Evolutionary conservation across 2,797 vertebrate genomes (phyloP).

Genomic region (Diglossa cyanea): DNA sequence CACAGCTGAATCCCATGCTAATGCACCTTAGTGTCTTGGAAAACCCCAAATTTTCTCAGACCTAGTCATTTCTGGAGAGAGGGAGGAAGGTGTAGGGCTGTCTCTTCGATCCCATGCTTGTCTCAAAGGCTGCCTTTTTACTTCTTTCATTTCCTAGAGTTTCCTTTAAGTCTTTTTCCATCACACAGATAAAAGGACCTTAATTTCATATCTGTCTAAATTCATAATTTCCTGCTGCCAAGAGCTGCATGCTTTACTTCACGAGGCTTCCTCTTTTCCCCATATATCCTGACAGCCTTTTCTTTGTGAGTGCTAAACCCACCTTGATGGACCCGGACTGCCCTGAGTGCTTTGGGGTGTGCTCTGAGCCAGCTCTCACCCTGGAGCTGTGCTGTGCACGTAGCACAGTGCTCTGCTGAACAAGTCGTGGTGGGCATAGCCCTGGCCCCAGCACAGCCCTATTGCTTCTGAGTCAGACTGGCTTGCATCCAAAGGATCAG

Average conservation of each 20-base stretch:
- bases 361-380: background rate
- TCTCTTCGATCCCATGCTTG: background rate
- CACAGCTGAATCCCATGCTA: background rate
- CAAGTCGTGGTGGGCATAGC: accelerated
- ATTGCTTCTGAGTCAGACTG: background rate
- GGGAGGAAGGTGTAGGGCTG: background rate
- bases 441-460: background rate
- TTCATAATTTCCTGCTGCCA: background rate
- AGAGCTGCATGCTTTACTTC: background rate
- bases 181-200: background rate
- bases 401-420: accelerated
- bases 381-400: accelerated
- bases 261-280: background rate
- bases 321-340: background rate
- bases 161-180: background rate
- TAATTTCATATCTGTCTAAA: background rate
- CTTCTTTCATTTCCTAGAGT: background rate
- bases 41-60: background rate
- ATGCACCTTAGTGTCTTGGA: background rate
- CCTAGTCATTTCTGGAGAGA: background rate
- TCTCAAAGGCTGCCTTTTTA: background rate
- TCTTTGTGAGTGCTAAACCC: background rate
- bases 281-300: accelerated
- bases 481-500: background rate
- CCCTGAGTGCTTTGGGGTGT: background rate